Evolutionary conservation across 1,140 invertebrate species (phyloP).

Genomic region (Drosophila fuyamai): DNA sequence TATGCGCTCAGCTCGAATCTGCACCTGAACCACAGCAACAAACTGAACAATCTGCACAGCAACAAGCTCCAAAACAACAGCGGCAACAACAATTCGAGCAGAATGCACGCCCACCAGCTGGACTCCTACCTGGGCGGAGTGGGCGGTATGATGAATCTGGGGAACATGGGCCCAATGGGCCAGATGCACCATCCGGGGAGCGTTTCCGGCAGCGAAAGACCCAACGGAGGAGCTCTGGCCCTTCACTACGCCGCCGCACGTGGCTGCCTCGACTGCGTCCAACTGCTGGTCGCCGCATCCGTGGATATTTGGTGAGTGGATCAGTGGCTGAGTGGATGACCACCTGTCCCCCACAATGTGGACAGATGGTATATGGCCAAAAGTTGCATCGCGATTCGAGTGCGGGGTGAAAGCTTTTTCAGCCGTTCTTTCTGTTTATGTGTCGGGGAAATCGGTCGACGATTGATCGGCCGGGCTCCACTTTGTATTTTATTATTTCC

Average conservation of each 20-base stretch:
- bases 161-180: conserved; percentile 39
- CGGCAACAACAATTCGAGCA: conserved; percentile 42
- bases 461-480: conserved; percentile 16
- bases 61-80: conserved; percentile 35
- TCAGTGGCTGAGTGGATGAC: conserved; percentile 69
- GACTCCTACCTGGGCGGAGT: conserved; percentile 67
- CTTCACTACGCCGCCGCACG: conserved; percentile 94
- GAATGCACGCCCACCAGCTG: conserved; percentile 76
- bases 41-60: conserved; percentile 34
- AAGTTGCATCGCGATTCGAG: conserved; percentile 2
- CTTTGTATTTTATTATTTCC: conserved; percentile 45
- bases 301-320: conserved; percentile 90
- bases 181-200: conserved; percentile 74
- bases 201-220: conserved; percentile 82
- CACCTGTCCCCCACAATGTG: background rate
- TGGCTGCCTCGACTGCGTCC: conserved; percentile 93
- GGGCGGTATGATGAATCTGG: conserved; percentile 32
- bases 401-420: conserved; percentile 37
- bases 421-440: conserved; percentile 32
- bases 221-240: conserved; percentile 87
- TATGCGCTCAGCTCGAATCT: conserved; percentile 70
- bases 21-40: conserved; percentile 38
- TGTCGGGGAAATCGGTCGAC: conserved; percentile 14
- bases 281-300: conserved; percentile 91
- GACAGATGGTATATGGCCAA: background rate